These are phyloP conservation scores for Equus quagga DNA, from an alignment of 2,113 vertebrate genomes.

Conservation along the genomic window DNA sequence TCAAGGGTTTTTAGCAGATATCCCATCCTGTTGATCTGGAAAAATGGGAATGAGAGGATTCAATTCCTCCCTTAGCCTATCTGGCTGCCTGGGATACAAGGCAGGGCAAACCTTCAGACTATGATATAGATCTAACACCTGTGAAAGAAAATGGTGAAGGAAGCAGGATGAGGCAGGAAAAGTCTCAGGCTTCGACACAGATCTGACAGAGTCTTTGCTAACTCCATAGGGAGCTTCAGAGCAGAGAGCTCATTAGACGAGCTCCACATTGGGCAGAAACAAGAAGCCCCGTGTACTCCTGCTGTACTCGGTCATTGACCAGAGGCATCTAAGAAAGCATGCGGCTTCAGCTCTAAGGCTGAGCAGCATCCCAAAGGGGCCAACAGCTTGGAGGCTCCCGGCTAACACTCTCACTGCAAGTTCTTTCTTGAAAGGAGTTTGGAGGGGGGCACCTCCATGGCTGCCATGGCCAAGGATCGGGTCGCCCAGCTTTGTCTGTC, in stretches of 20 bases:
- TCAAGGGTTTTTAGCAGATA: neutral
- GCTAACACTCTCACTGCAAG: neutral
- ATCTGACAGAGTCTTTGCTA: neutral
- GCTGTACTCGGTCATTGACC: neutral
- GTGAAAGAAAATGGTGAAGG: neutral
- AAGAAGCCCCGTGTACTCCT: neutral
- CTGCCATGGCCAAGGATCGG: neutral
- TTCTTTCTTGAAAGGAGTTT: neutral
- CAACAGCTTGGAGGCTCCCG: neutral
- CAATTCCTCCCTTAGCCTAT: neutral
- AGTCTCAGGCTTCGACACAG: neutral
- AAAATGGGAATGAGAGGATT: neutral
- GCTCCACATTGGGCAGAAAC: rapidly evolving
- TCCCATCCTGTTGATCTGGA: neutral
- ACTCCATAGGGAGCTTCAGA: neutral
- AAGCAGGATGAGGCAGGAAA: neutral
- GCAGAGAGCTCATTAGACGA: neutral
- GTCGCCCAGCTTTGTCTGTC: too few species aligned
- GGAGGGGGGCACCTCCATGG: neutral
- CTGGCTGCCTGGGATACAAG: neutral
- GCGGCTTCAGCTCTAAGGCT: neutral
- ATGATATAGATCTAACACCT: neutral
- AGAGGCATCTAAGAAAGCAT: neutral
- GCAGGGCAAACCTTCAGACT: neutral
- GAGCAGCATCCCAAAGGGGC: neutral